Evolutionary conservation across 2,888 invertebrate species (phyloP).

Genomic region (Atethmia centrago): DNA sequence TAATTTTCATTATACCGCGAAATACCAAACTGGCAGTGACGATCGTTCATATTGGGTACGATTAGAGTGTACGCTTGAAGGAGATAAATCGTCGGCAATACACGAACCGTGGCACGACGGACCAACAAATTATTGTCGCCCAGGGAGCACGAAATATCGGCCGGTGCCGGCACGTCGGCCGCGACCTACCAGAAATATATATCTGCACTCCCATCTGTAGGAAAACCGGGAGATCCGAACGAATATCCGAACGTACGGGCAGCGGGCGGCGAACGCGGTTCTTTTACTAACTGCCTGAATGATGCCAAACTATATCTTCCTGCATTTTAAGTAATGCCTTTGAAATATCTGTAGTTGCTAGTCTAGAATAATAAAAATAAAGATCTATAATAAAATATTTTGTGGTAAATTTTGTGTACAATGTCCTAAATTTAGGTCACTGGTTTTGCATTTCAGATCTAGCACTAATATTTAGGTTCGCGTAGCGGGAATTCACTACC

Average conservation of each 20-base stretch:
- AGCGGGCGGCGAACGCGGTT: conserved; percentile 43
- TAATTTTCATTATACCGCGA: conserved; percentile 63
- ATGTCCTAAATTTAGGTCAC: conserved; percentile 25
- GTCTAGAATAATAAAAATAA: conserved; percentile 45
- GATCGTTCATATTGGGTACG: conserved; percentile 78
- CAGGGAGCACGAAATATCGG: conserved; percentile 87
- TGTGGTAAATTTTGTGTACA: conserved; percentile 11
- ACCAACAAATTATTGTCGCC: conserved; percentile 89
- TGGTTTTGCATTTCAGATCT: conserved; percentile 14
- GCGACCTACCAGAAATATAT: conserved; percentile 80
- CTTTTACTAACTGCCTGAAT: conserved; percentile 54
- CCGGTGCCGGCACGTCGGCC: conserved; percentile 76
- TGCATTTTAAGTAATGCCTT: conserved; percentile 39
- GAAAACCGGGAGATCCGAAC: conserved; percentile 65
- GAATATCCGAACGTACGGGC: conserved; percentile 59
- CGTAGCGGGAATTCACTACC: conserved; percentile 13
- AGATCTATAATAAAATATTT: conserved; percentile 19
- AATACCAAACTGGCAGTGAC: conserved; percentile 70
- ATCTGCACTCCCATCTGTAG: conserved; percentile 75
- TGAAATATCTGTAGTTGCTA: conserved; percentile 44
- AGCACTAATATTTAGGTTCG: conserved; percentile 29
- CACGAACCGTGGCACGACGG: conserved; percentile 82
- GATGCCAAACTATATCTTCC: conserved; percentile 47
- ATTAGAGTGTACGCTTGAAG: conserved; percentile 81
- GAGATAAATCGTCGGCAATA: conserved; percentile 83